These are phyloP conservation scores for Diarsia mendica DNA, from an alignment of 2,888 invertebrate genomes.

Conservation along the genomic window DNA sequence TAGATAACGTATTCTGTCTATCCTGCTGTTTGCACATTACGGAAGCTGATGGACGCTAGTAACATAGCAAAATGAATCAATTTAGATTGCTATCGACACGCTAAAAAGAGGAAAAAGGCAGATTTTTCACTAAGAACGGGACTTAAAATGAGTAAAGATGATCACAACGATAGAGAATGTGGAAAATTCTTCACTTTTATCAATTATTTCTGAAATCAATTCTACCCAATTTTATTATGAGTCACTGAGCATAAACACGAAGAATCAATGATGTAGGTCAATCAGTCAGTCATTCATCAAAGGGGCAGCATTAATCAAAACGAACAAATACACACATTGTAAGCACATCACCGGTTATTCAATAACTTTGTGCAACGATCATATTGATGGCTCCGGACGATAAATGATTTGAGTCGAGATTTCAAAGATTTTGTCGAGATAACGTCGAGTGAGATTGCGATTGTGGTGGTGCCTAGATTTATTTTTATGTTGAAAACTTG, in stretches of 20 bases:
- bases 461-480: constrained; percentile 8
- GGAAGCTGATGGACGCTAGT: not conserved
- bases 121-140: too few relatives aligned
- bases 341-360: constrained; percentile 57
- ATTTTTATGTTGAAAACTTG: not conserved
- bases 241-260: constrained; percentile 31
- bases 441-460: constrained; percentile 1
- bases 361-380: constrained; percentile 55
- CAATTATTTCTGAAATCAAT: constrained; percentile 27
- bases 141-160: too few relatives aligned
- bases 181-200: not conserved
- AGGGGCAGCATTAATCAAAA: constrained; percentile 59
- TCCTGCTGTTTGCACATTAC: not conserved
- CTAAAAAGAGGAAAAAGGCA: too few relatives aligned
- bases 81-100: not conserved
- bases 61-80: too few relatives aligned
- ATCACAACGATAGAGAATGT: too few relatives aligned
- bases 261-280: constrained; percentile 58
- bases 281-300: constrained; percentile 58
- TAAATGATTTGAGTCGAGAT: constrained; percentile 42
- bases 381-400: constrained; percentile 50
- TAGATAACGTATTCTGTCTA: not conserved
- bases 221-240: constrained; percentile 37
- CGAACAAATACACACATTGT: constrained; percentile 56
- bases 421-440: constrained; percentile 37